These are phyloP conservation scores for Tamandua tetradactyla DNA, from an alignment of 2,797 vertebrate species.

Conservation along the genomic window DNA sequence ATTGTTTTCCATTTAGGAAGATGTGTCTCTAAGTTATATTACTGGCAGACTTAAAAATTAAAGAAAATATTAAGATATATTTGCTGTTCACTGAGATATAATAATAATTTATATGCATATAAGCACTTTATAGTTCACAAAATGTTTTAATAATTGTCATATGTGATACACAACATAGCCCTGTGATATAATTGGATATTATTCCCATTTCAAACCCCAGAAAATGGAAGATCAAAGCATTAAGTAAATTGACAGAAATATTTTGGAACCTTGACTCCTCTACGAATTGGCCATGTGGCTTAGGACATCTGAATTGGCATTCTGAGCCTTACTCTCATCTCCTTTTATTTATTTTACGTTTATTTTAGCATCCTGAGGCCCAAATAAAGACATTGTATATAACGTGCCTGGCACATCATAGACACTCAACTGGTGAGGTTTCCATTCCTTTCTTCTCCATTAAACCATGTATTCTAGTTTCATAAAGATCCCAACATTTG, in stretches of 20 bases:
- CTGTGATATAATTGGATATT: background rate
- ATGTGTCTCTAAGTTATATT: constrained; percentile 26
- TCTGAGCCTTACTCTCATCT: background rate
- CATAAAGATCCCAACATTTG: background rate
- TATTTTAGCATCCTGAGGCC: background rate
- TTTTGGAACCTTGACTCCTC: background rate
- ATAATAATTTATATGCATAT: background rate
- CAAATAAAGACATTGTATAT: background rate
- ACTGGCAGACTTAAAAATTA: constrained; percentile 14
- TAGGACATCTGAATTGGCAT: background rate
- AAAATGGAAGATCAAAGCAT: background rate
- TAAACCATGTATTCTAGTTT: background rate
- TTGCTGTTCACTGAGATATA: background rate
- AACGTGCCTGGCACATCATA: background rate
- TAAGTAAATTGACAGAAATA: background rate
- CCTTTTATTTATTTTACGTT: background rate
- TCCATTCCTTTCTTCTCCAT: background rate
- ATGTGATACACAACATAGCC: background rate
- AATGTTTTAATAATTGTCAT: background rate
- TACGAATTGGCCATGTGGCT: background rate
- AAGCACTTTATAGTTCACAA: background rate
- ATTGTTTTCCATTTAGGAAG: background rate
- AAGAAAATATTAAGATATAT: background rate
- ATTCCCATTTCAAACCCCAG: background rate
- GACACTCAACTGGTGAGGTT: background rate